Conservation (phyloP, 1,140 invertebrate genomes). For the Drosophila serrata region DNA sequence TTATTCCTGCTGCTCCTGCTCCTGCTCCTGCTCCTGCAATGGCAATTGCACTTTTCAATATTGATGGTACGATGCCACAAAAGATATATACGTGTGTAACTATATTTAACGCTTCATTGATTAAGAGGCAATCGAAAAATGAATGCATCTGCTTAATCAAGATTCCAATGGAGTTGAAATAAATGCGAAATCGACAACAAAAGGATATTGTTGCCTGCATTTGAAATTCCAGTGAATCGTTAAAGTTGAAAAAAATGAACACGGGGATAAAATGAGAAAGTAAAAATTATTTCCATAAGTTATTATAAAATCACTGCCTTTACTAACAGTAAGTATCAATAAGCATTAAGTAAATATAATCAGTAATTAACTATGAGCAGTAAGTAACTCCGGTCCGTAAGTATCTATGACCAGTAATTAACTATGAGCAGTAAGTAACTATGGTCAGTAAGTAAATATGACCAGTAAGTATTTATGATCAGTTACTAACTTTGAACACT, state of each 20-base stretch:
- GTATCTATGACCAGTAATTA: too few species aligned
- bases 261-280: neutral
- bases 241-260: too few species aligned
- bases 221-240: neutral
- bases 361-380: too few species aligned
- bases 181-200: constrained; percentile 29
- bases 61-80: constrained; percentile 51
- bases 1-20: constrained; percentile 10
- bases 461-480: too few species aligned
- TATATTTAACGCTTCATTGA: constrained; percentile 62
- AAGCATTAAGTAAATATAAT: too few species aligned
- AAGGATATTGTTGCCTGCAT: constrained; percentile 7
- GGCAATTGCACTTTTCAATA: constrained; percentile 53
- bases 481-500: too few species aligned
- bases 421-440: too few species aligned
- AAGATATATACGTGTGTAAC: constrained; percentile 39
- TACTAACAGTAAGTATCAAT: too few species aligned
- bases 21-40: constrained; percentile 3
- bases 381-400: too few species aligned
- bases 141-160: constrained; percentile 57
- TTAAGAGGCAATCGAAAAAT: constrained; percentile 49
- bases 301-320: neutral
- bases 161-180: constrained; percentile 37
- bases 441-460: too few species aligned
- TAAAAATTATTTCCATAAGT: neutral